These are phyloP conservation scores for Palythoa caribaeorum DNA, from an alignment of 92 coral and sea anemone genomes.

Conservation along the genomic window DNA sequence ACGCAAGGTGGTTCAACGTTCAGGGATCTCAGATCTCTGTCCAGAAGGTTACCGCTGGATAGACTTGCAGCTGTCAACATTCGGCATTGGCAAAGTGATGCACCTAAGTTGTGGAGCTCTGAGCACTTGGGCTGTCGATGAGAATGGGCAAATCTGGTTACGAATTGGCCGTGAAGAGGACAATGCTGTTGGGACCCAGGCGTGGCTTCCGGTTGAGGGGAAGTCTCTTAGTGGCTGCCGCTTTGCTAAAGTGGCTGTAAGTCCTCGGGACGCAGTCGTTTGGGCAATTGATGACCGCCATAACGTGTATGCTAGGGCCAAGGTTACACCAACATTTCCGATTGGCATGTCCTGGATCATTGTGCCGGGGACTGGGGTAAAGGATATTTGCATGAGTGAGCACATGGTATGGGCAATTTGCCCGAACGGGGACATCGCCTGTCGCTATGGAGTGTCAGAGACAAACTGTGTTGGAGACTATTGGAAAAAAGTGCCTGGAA, in stretches of 20 bases:
- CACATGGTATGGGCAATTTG: conserved; percentile 90
- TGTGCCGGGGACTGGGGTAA: conserved; percentile 84
- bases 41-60: conserved; percentile 95
- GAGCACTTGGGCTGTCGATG: conserved; percentile 97
- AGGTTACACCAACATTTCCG: conserved; percentile 83
- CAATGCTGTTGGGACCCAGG: conserved; percentile 77
- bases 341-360: conserved; percentile 89
- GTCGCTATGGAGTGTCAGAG: conserved; percentile 90
- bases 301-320: conserved; percentile 90
- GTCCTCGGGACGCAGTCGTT: conserved; percentile 89
- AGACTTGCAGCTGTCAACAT: conserved; percentile 65
- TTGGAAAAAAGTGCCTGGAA: conserved; percentile 97
- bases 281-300: conserved; percentile 94
- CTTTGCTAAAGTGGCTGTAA: conserved; percentile 85
- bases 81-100: conserved; percentile 78
- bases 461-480: conserved; percentile 87
- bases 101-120: conserved; percentile 94
- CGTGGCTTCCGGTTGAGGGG: conserved; percentile 89
- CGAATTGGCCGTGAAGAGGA: conserved; percentile 89
- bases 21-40: conserved; percentile 78
- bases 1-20: conserved; percentile 77
- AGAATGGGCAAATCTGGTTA: conserved; percentile 81
- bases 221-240: conserved; percentile 73
- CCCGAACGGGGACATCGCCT: conserved; percentile 89
- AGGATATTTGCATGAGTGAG: conserved; percentile 80